Evolutionary conservation across 2,888 invertebrate genomes (phyloP).

Genomic region (Drosophila recens): DNA sequence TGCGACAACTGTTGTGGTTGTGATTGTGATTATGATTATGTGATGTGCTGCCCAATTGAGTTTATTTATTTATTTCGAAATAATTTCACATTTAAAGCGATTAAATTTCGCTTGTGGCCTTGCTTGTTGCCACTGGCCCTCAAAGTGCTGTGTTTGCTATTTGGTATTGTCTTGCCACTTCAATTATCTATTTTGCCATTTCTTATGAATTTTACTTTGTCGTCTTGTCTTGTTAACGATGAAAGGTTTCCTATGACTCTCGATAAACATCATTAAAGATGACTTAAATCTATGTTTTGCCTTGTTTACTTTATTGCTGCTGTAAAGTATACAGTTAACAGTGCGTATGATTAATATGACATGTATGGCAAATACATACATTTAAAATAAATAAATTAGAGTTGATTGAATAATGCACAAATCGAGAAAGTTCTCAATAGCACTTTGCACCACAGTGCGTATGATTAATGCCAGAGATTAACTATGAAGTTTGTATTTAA

Average conservation of each 20-base stretch:
- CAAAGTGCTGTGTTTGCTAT: conserved; percentile 28
- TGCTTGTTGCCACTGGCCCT: conserved; percentile 44
- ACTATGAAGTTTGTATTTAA: neutral
- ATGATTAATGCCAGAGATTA: conserved; percentile 30
- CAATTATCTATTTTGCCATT: conserved; percentile 43
- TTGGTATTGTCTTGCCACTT: conserved; percentile 42
- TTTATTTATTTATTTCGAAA: conserved; percentile 47
- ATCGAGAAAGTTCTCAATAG: conserved; percentile 5
- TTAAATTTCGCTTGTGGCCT: conserved; percentile 77
- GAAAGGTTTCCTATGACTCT: conserved; percentile 27
- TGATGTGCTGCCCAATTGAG: conserved; percentile 47
- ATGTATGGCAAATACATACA: neutral
- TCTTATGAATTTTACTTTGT: conserved; percentile 27
- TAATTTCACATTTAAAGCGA: conserved; percentile 81
- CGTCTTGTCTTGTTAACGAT: conserved; percentile 9
- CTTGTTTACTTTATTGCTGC: conserved; percentile 9
- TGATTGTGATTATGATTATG: conserved; percentile 59
- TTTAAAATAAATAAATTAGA: neutral
- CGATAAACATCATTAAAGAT: conserved; percentile 27
- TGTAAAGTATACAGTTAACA: neutral
- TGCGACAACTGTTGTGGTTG: conserved; percentile 37
- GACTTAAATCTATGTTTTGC: conserved; percentile 23
- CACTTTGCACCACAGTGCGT: neutral
- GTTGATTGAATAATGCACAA: neutral
- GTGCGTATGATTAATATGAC: conserved; percentile 20